Evolutionary conservation across 2,113 vertebrate species (phyloP).

Genomic region (Chaetops frenatus): DNA sequence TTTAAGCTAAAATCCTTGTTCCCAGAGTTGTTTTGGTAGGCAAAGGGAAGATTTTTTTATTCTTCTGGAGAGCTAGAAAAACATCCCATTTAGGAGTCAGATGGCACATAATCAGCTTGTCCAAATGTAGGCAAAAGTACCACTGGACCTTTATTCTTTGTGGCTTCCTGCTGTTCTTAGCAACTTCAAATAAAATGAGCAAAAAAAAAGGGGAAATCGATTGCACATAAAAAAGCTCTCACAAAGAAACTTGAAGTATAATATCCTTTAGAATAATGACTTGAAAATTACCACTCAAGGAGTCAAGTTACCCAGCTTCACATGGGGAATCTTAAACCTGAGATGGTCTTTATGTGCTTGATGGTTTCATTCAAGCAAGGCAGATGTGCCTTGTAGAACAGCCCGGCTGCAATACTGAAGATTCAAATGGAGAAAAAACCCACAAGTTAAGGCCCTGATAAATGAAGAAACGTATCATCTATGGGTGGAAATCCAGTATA

Average conservation of each 20-base stretch:
- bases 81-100: background rate
- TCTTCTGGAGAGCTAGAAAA: background rate
- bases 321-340: background rate
- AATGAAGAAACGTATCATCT: background rate
- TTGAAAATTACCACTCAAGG: background rate
- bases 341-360: background rate
- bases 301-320: background rate
- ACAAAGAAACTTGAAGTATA: background rate
- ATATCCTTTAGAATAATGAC: background rate
- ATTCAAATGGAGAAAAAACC: background rate
- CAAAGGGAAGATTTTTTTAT: background rate
- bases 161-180: background rate
- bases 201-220: background rate
- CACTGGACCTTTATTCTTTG: background rate
- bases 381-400: background rate
- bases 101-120: background rate
- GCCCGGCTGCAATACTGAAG: accelerated
- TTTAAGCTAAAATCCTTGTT: background rate
- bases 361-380: background rate
- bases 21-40: background rate
- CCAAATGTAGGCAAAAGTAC: background rate
- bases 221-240: background rate
- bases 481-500: background rate
- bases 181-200: background rate
- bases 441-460: background rate